Evolutionary conservation across 2,797 vertebrate species (phyloP).

Genomic region (Psittacula derbiana): DNA sequence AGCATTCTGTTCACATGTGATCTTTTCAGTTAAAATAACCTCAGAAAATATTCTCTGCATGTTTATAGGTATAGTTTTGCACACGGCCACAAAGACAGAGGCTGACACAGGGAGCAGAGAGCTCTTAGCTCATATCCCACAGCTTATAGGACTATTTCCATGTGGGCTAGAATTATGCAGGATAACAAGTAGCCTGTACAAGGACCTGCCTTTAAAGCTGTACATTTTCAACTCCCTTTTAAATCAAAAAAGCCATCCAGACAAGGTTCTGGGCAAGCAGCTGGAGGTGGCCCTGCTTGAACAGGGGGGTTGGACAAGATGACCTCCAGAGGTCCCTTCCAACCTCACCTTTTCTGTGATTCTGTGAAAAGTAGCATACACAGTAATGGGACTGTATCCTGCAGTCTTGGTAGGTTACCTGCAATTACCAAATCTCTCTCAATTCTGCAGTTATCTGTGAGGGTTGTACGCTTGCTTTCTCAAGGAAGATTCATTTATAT

Average conservation of each 20-base stretch:
- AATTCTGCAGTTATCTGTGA: background rate
- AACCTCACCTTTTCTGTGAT: background rate
- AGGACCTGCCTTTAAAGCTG: background rate
- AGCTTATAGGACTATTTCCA: background rate
- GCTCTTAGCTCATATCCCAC: background rate
- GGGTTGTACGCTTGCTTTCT: background rate
- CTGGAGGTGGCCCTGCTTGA: background rate
- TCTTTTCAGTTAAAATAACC: background rate
- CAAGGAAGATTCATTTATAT: background rate
- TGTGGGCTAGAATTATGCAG: background rate
- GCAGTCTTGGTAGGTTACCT: background rate
- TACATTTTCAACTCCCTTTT: background rate
- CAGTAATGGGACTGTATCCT: background rate
- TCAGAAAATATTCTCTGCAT: background rate
- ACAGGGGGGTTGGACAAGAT: background rate
- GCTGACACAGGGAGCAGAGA: background rate
- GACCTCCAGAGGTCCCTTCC: background rate
- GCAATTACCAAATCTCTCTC: background rate
- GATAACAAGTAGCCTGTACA: background rate
- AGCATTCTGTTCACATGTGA: background rate
- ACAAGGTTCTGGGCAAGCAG: background rate
- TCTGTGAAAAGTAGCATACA: background rate
- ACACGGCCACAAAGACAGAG: background rate
- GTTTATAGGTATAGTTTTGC: background rate
- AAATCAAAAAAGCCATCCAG: background rate